These are phyloP conservation scores for Adrianichthys oophorus DNA, from an alignment of 2,797 vertebrate genomes.

Conservation along the genomic window DNA sequence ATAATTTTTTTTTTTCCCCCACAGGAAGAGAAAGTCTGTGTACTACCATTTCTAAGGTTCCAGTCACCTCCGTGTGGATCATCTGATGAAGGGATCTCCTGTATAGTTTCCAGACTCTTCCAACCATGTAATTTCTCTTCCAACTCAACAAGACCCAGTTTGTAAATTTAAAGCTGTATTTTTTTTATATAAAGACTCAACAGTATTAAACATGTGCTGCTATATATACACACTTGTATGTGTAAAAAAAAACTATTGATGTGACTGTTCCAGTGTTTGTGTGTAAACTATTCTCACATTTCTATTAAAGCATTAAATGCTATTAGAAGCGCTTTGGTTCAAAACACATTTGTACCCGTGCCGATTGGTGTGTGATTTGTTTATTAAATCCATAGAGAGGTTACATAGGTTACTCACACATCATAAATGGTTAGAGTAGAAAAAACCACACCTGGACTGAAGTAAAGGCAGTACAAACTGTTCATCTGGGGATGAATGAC, in stretches of 20 bases:
- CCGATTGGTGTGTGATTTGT: background rate
- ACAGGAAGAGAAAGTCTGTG: conserved; percentile 90
- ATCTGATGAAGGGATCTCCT: conserved; percentile 54
- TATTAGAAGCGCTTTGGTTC: conserved; percentile 7
- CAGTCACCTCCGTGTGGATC: conserved; percentile 44
- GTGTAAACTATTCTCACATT: conserved; percentile 85
- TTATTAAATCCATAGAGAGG: conserved; percentile 1
- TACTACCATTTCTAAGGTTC: conserved; percentile 85
- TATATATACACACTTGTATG: conserved; percentile 78
- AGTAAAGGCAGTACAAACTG: background rate
- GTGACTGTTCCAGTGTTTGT: conserved; percentile 79
- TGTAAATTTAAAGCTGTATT: conserved; percentile 92
- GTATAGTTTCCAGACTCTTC: conserved; percentile 63
- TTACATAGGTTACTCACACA: background rate
- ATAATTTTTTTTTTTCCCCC: conserved; percentile 1
- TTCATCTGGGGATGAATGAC: conserved; percentile 7
- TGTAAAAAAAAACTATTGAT: conserved; percentile 80
- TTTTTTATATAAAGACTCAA: conserved; percentile 90
- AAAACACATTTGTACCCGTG: no score
- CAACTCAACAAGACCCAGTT: conserved; percentile 78
- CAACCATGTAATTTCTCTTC: conserved; percentile 66
- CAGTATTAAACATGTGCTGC: conserved; percentile 86
- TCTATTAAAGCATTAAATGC: conserved; percentile 84
- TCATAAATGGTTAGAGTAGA: no score
- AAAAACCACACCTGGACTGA: no score